Base-by-base conservation (phyloP, 2,888 invertebrate species). In the Volucella zonaria region DNA sequence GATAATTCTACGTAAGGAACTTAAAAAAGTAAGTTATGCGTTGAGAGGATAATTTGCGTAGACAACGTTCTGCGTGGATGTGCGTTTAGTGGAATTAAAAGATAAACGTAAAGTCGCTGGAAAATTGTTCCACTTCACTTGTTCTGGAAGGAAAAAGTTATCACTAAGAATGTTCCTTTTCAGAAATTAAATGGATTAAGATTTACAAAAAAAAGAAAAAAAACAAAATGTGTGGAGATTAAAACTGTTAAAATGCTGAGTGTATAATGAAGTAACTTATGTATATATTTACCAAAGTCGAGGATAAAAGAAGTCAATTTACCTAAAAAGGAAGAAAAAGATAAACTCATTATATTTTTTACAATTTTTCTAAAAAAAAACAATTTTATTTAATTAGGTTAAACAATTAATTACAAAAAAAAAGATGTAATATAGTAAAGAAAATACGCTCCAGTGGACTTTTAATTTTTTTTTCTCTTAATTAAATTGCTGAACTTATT, bases 1-100 rank as follows among this genome's bases (percentile, higher is more conserved):
- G 45, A 47, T 11, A 73, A 67, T 54, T 68, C 54, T 42, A 43
- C 49, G 51, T n/a, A 62, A 62, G 52, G 23, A 75, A 76, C 75
- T 85, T 80, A 71, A 71, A 56, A 52, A 64, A 14, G 15, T 56
- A 82, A 80, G 49, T 71, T 85, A 23, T 43, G 43, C 70, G 70
- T 66, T 80, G 66, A 75, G 70, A 66, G 66, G 80, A 80, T 85
- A 85, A 80, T 79, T 79, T 75, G 74, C 74, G 70, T 75, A 56
- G 70, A 74, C 67, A 75, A 70, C 54, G 71, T 45, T 67, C 66
- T 75, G 70, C 67, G 66, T 71, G 70, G 56, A 80, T 76, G 61
- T 80, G 83, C 80, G 71, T 71, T 83, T 71, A 61, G 75, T 61
- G 64, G 83, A 70, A 85, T 85, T 85, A 85, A 76, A 67, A 80